Conservation (phyloP, 2,113 vertebrate genomes). For the Athene noctua region DNA sequence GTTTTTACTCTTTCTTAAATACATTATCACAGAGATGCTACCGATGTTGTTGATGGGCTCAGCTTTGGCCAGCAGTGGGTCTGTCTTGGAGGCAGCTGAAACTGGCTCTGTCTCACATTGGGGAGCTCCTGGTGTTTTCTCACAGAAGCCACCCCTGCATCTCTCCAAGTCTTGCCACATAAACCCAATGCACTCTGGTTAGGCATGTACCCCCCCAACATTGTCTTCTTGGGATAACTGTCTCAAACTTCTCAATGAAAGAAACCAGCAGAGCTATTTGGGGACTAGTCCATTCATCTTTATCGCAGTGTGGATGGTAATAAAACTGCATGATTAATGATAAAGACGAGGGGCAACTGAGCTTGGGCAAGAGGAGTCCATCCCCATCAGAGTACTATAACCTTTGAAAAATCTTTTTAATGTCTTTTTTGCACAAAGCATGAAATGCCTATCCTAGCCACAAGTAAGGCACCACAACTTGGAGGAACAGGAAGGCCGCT, state of each 20-base stretch:
- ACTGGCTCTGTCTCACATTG: not conserved
- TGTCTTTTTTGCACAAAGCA: not conserved
- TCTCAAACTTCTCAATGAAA: not conserved
- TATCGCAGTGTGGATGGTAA: not conserved
- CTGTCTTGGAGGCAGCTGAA: not conserved
- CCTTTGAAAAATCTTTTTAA: not conserved
- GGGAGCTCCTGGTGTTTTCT: not conserved
- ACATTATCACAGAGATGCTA: not conserved
- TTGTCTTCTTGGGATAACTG: not conserved
- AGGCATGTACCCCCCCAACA: not conserved
- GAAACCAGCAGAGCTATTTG: not conserved
- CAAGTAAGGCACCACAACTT: not conserved
- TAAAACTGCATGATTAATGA: not conserved
- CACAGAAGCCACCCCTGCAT: not conserved
- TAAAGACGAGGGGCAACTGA: not conserved
- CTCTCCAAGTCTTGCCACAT: not conserved
- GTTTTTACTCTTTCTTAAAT: not conserved
- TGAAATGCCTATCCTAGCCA: not conserved
- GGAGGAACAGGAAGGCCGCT: not conserved
- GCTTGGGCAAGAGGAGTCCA: not conserved
- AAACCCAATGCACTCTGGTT: not conserved
- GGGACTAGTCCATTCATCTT: not conserved
- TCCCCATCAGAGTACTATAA: not conserved
- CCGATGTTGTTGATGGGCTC: rapidly evolving
- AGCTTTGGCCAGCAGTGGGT: rapidly evolving